These are phyloP conservation scores for Phalacrocorax carbo DNA, from an alignment of 2,113 vertebrate species.

Conservation along the genomic window DNA sequence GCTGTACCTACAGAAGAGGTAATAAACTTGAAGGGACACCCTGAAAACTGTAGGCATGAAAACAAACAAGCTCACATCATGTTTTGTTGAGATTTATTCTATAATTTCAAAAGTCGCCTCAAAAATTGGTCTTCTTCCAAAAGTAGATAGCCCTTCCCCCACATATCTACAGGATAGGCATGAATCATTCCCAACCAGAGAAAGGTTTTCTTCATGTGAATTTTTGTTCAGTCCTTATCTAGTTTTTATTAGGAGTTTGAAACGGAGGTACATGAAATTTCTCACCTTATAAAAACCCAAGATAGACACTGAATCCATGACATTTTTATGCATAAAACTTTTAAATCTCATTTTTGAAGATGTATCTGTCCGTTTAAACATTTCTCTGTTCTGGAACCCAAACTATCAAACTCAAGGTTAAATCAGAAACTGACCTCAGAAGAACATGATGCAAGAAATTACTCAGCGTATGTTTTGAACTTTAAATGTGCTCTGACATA, in stretches of 20 bases:
- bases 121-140: not conserved
- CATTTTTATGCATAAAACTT: not conserved
- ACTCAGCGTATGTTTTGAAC: not conserved
- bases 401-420: not conserved
- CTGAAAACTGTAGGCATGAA: not conserved
- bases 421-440: not conserved
- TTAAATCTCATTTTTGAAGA: not conserved
- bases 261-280: not conserved
- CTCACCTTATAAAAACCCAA: not conserved
- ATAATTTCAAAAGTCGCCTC: not conserved
- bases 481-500: not conserved
- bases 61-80: not conserved
- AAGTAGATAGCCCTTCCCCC: not conserved
- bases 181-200: not conserved
- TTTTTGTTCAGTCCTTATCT: not conserved
- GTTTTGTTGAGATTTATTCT: not conserved
- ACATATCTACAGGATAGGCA: not conserved
- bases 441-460: not conserved
- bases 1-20: not conserved
- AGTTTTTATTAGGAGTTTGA: not conserved
- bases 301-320: not conserved
- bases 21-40: not conserved
- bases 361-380: not conserved
- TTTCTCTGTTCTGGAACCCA: not conserved
- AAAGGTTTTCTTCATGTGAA: not conserved